Percentiles rank a stretch among this genome's conserved stretches.
These are phyloP conservation scores for Syritta pipiens DNA, from an alignment of 2,888 invertebrate species.

Conservation along the genomic window DNA sequence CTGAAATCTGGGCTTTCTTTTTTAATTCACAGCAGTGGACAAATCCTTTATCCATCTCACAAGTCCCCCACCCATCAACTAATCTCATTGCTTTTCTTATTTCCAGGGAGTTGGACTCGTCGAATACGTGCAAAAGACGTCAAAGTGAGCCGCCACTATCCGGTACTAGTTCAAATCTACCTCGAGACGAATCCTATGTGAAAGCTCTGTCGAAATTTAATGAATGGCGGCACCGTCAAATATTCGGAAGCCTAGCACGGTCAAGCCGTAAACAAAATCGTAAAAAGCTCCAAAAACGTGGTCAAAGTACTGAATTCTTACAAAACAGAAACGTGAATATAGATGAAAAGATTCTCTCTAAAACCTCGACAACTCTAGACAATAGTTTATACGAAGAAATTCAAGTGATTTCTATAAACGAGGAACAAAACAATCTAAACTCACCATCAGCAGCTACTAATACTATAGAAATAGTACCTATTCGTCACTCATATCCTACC, in stretches of 20 bases:
- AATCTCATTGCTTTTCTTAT: background rate
- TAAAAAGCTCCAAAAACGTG: slow-evolving; percentile 33
- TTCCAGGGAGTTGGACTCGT: slow-evolving; percentile 70
- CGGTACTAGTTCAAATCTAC: slow-evolving; percentile 41
- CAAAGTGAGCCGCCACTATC: slow-evolving; percentile 71
- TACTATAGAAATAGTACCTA: slow-evolving; percentile 7
- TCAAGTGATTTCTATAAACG: too few relatives aligned
- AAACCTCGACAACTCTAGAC: slow-evolving; percentile 22
- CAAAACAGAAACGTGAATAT: slow-evolving; percentile 2
- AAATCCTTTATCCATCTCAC: too few relatives aligned
- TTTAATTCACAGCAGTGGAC: too few relatives aligned
- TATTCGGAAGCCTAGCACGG: slow-evolving; percentile 47
- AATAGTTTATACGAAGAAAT: slow-evolving; percentile 52
- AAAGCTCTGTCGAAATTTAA: slow-evolving; percentile 71
- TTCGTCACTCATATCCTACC: slow-evolving; percentile 21
- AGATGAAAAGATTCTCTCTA: slow-evolving; percentile 5
- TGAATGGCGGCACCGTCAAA: slow-evolving; percentile 70
- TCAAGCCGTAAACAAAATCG: slow-evolving; percentile 44
- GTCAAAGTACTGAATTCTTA: slow-evolving; percentile 24
- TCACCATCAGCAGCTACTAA: background rate
- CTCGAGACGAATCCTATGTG: slow-evolving; percentile 71
- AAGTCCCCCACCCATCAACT: too few relatives aligned
- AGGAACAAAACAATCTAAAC: background rate
- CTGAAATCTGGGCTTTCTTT: too few relatives aligned
- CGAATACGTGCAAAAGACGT: slow-evolving; percentile 69